A percentile compares a stretch with the other conserved stretches of the same genome.
phyloP scores from a whole-genome alignment of 2,113 vertebrate species.

The Cygnus buccinator region DNA sequence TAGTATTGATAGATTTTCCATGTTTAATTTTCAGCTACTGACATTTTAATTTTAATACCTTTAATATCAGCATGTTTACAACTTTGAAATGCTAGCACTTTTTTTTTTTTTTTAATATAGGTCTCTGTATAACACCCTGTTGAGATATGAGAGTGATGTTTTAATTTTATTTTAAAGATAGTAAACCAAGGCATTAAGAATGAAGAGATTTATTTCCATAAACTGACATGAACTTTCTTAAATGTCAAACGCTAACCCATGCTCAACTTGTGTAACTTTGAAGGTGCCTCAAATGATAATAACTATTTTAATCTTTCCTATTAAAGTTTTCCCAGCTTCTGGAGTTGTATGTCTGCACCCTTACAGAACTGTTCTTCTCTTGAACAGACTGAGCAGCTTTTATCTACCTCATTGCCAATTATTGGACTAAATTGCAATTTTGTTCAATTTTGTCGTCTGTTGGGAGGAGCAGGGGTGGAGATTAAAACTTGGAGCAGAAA shows the following conservation, averaged over 20 bases:
- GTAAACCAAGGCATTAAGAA: neutral
- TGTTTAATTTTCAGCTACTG: neutral
- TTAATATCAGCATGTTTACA: neutral
- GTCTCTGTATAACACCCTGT: neutral
- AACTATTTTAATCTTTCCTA: neutral
- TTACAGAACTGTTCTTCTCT: neutral
- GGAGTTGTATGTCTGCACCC: neutral
- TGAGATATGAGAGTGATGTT: neutral
- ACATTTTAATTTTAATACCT: neutral
- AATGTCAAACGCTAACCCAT: neutral
- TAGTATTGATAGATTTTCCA: neutral
- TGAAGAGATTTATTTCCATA: neutral
- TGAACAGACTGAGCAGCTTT: neutral
- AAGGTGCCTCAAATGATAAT: neutral
- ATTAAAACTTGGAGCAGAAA: neutral
- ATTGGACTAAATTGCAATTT: neutral
- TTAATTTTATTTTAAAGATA: neutral
- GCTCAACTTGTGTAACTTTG: neutral
- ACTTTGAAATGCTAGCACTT: neutral
- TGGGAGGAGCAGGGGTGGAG: neutral
- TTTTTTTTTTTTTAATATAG: neutral
- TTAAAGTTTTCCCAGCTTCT: neutral
- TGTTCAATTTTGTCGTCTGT: neutral
- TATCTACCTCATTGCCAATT: neutral
- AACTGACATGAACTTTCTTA: neutral